phyloP scores from a whole-genome alignment of 2,888 invertebrate genomes.

The Sabellastarte sp. region DNA sequence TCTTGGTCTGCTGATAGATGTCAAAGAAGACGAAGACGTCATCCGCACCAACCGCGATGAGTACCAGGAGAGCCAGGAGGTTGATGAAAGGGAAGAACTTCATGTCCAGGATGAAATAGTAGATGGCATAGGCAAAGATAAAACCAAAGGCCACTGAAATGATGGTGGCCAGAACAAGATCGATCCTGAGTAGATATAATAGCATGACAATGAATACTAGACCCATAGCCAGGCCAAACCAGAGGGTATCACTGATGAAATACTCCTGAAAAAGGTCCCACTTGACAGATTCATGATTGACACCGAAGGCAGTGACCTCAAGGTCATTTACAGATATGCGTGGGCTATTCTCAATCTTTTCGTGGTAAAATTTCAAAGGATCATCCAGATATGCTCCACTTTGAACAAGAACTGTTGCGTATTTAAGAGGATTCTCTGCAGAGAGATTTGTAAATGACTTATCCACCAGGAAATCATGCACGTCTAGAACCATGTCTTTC shows the following conservation, averaged over 20 bases:
- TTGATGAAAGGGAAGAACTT: conserved; percentile 25
- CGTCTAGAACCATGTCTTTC: no score
- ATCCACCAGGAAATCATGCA: no score
- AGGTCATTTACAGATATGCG: no score
- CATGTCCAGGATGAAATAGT: conserved; percentile 74
- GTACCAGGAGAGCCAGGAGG: conserved; percentile 17
- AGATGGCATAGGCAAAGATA: conserved; percentile 67
- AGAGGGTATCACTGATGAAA: not conserved
- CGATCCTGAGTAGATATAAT: conserved; percentile 17
- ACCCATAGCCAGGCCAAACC: conserved; percentile 5
- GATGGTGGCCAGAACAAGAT: conserved; percentile 21
- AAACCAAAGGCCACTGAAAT: conserved; percentile 19
- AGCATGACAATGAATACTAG: conserved; percentile 15
- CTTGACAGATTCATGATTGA: conserved; percentile 10
- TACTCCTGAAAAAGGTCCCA: conserved; percentile 14
- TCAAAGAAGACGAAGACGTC: conserved; percentile 27
- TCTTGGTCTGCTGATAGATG: conserved; percentile 14
- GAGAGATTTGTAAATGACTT: no score
- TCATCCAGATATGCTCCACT: no score
- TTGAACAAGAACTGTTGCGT: no score
- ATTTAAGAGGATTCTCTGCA: no score
- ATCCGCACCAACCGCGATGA: conserved; percentile 28
- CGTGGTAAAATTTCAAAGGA: no score
- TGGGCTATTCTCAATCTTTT: no score
- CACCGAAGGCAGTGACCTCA: no score